phyloP scores from a whole-genome alignment of 2,797 vertebrate species.

The Rachycentron canadum region DNA sequence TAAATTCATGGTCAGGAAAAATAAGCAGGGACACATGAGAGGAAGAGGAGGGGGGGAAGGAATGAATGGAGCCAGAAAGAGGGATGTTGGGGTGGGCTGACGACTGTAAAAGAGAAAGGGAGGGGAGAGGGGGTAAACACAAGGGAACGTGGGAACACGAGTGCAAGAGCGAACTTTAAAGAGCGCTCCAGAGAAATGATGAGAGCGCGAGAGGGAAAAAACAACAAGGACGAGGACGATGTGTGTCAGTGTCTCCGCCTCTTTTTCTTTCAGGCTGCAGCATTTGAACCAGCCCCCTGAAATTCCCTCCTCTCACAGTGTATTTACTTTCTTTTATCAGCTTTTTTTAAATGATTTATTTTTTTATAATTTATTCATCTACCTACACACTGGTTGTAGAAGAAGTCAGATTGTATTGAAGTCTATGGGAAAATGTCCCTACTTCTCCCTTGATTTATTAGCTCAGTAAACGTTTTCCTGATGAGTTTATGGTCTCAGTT shows the following conservation, averaged over 20 bases:
- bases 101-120: background rate
- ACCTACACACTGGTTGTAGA: too few relatives aligned
- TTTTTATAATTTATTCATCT: too few relatives aligned
- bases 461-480: too few relatives aligned
- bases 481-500: too few relatives aligned
- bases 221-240: background rate
- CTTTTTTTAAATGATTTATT: background rate
- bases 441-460: too few relatives aligned
- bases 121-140: slow-evolving; percentile 8
- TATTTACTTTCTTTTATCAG: slow-evolving; percentile 1
- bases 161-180: slow-evolving; percentile 30
- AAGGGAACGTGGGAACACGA: slow-evolving; percentile 6
- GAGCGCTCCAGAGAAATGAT: background rate
- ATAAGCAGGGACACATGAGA: background rate
- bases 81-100: slow-evolving; percentile 11
- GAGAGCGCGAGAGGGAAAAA: background rate
- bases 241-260: slow-evolving; percentile 15
- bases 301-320: background rate
- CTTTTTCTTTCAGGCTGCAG: background rate
- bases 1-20: background rate
- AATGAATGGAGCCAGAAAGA: slow-evolving; percentile 19
- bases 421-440: too few relatives aligned
- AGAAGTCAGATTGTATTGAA: too few relatives aligned
- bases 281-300: background rate
- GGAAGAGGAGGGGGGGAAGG: slow-evolving; percentile 14